phyloP scores from a whole-genome alignment of 2,797 vertebrate species.

The Arnoldichthys spilopterus region DNA sequence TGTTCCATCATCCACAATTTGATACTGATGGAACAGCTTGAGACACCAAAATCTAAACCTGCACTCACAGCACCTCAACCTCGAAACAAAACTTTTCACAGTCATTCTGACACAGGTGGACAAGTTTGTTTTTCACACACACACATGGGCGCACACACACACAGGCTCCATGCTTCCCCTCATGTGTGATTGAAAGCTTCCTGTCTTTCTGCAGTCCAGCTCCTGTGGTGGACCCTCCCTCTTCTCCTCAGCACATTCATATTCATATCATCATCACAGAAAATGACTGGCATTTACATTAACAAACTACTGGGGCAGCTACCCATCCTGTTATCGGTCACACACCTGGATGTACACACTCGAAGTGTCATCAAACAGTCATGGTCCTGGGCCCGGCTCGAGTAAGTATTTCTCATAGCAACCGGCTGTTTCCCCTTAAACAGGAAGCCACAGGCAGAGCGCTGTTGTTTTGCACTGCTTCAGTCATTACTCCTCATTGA shows the following conservation, averaged over 20 bases:
- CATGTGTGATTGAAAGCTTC: slow-evolving; percentile 61
- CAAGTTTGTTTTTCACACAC: too few species aligned
- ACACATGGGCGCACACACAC: slow-evolving; percentile 25
- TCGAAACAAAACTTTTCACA: too few species aligned
- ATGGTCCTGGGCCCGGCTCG: slow-evolving; percentile 12
- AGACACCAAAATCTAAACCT: too few species aligned
- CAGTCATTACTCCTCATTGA: slow-evolving; percentile 60
- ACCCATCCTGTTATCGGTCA: slow-evolving; percentile 24
- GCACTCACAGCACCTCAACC: too few species aligned
- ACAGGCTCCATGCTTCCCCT: neutral
- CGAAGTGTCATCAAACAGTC: slow-evolving; percentile 24
- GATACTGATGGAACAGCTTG: too few species aligned
- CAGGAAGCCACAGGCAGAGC: slow-evolving; percentile 55
- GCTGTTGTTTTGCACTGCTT: slow-evolving; percentile 47
- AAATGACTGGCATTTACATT: slow-evolving; percentile 45
- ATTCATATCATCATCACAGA: slow-evolving; percentile 36
- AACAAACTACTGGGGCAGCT: slow-evolving; percentile 6
- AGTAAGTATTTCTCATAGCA: slow-evolving; percentile 47
- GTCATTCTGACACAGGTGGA: too few species aligned
- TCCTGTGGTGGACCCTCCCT: neutral
- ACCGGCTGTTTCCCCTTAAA: slow-evolving; percentile 57
- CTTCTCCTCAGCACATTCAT: slow-evolving; percentile 38
- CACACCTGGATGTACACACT: slow-evolving; percentile 42
- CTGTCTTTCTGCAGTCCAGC: slow-evolving; percentile 42
- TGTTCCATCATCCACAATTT: too few species aligned